A percentile compares a stretch with the other conserved stretches of the same genome.
phyloP scores from a whole-genome alignment of 2,888 invertebrate species.

The Hypercompe scribonia region DNA sequence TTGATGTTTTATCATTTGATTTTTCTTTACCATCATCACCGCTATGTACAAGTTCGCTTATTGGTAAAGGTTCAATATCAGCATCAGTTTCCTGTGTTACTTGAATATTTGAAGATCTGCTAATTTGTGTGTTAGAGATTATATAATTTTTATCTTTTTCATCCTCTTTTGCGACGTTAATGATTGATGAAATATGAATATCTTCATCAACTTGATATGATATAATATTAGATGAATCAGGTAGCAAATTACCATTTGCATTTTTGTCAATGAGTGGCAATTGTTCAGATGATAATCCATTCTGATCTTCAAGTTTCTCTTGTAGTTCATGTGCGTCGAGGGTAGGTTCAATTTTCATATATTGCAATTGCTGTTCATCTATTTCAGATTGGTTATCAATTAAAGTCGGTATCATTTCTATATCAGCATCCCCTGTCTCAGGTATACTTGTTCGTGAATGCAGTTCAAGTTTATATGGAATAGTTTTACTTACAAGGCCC shows the following conservation, averaged over 20 bases:
- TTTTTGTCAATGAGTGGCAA: not conserved
- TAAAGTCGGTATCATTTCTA: not conserved
- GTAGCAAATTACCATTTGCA: not conserved
- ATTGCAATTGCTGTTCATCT: not conserved
- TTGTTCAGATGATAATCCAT: too few relatives aligned
- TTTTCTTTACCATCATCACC: not conserved
- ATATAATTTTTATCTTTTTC: not conserved
- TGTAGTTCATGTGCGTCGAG: not conserved
- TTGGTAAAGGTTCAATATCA: conserved; percentile 6
- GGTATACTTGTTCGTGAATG: not conserved
- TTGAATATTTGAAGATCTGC: not conserved
- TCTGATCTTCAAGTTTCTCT: not conserved
- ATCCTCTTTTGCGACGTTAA: not conserved
- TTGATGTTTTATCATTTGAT: not conserved
- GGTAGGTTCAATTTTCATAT: not conserved
- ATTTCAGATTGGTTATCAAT: not conserved
- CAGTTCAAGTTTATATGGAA: not conserved
- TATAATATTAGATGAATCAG: not conserved
- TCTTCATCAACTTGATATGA: not conserved
- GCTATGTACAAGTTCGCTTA: not conserved
- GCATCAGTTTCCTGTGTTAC: conserved; percentile 14
- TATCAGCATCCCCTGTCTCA: conserved; percentile 7
- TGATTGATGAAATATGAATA: not conserved
- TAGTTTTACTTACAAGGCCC: not conserved
- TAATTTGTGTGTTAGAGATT: not conserved